Evolutionary conservation across 2,797 vertebrate genomes (phyloP).

Genomic region (Gallinago stenura): DNA sequence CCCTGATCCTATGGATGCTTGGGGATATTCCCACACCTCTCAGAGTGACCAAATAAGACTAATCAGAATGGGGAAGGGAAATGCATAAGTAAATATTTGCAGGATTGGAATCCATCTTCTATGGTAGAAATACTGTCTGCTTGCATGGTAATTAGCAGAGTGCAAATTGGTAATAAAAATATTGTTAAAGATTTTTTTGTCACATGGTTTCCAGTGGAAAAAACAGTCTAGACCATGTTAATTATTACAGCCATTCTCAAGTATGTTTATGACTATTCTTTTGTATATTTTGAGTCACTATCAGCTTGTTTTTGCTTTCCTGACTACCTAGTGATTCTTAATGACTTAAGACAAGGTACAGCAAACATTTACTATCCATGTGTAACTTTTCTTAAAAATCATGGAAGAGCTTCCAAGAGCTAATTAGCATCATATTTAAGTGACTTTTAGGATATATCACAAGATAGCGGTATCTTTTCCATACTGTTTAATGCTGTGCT

Average conservation of each 20-base stretch:
- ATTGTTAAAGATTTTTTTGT: background rate
- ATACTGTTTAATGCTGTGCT: background rate
- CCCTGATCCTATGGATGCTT: background rate
- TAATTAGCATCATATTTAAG: background rate
- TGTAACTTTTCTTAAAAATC: background rate
- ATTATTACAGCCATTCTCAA: background rate
- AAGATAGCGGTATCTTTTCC: background rate
- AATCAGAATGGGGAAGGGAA: background rate
- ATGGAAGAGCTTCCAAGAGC: background rate
- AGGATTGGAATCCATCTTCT: background rate
- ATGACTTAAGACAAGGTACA: background rate
- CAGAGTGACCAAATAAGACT: background rate
- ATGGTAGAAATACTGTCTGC: background rate
- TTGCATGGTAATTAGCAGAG: background rate
- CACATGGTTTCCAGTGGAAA: background rate
- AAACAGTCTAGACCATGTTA: background rate
- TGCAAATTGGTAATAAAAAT: background rate
- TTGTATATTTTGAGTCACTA: background rate
- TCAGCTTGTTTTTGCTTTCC: background rate
- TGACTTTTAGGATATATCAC: background rate
- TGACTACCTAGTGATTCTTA: background rate
- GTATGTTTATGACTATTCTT: background rate
- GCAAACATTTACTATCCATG: background rate
- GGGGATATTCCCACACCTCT: too few relatives aligned
- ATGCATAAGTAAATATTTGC: background rate